These are phyloP conservation scores for Philaenus spumarius DNA, from an alignment of 1,140 invertebrate genomes.

Conservation along the genomic window DNA sequence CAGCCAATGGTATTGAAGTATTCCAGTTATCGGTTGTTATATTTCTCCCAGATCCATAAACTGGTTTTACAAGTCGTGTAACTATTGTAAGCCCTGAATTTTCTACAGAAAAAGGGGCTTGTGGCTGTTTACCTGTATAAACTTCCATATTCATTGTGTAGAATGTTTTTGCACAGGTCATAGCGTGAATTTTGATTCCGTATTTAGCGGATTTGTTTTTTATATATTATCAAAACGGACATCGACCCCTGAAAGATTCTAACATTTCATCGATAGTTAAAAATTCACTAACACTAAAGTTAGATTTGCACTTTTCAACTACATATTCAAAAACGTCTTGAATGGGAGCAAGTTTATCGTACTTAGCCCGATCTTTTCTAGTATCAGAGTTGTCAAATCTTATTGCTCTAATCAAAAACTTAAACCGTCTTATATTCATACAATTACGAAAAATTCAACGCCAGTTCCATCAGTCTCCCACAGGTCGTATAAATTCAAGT, in stretches of 20 bases:
- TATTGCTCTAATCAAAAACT: constrained; percentile 27
- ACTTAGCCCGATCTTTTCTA: constrained; percentile 29
- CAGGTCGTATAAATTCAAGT: constrained; percentile 20
- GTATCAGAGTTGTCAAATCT: constrained; percentile 33
- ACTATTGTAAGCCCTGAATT: constrained; percentile 35
- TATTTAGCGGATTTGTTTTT: constrained; percentile 40
- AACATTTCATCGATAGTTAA: constrained; percentile 38
- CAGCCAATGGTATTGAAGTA: constrained; percentile 32
- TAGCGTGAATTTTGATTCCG: constrained; percentile 31
- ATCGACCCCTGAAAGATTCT: constrained; percentile 35
- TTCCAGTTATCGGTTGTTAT: constrained; percentile 40
- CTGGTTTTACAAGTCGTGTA: constrained; percentile 33
- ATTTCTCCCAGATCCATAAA: constrained; percentile 35
- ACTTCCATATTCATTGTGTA: constrained; percentile 34
- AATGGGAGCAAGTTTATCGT: constrained; percentile 35
- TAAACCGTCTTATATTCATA: constrained; percentile 33
- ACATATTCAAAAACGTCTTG: constrained; percentile 34
- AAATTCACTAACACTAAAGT: constrained; percentile 19
- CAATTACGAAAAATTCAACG: constrained; percentile 12
- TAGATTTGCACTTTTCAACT: constrained; percentile 30
- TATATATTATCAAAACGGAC: constrained; percentile 39
- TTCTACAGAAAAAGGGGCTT: constrained; percentile 29
- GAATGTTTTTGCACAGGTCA: too few relatives aligned
- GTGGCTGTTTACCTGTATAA: constrained; percentile 33
- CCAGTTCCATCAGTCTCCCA: constrained; percentile 14